phyloP scores from a whole-genome alignment of 2,113 vertebrate species.

The Pseudonaja textilis region DNA sequence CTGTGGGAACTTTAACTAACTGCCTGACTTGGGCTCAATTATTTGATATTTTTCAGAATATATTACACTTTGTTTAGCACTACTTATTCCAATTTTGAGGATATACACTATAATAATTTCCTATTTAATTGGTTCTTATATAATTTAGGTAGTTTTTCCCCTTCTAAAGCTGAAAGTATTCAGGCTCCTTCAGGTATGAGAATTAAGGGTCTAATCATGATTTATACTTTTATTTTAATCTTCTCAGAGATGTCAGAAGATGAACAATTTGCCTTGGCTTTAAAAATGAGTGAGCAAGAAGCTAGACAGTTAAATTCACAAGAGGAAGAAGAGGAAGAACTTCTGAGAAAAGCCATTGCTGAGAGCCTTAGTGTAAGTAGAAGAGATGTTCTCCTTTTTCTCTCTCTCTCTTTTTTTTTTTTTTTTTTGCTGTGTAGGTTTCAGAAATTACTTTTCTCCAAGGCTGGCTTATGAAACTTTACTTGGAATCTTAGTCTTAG shows the following conservation, averaged over 20 bases:
- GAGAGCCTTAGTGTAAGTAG: constrained; percentile 86
- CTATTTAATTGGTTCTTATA: constrained; percentile 24
- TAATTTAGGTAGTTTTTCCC: not conserved
- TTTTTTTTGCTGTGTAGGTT: not conserved
- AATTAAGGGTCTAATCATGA: not conserved
- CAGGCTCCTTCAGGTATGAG: not conserved
- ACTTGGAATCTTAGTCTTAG: not conserved
- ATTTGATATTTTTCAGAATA: constrained; percentile 21
- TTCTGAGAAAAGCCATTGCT: constrained; percentile 86
- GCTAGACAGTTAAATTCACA: constrained; percentile 75
- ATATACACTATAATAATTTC: constrained; percentile 20
- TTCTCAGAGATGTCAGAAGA: constrained; percentile 91
- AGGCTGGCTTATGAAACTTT: not conserved
- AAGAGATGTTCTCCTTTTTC: constrained; percentile 43
- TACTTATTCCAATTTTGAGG: constrained; percentile 24
- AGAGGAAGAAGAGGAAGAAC: constrained; percentile 82
- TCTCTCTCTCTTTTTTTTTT: constrained; percentile 18
- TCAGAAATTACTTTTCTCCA: not conserved
- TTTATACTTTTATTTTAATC: constrained; percentile 16
- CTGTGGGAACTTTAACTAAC: constrained; percentile 28
- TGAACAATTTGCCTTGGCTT: constrained; percentile 88
- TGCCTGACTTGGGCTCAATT: constrained; percentile 30
- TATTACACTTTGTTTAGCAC: constrained; percentile 21
- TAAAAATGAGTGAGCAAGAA: constrained; percentile 90
- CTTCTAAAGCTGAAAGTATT: constrained; percentile 8